These are phyloP conservation scores for Marmota monax DNA, from an alignment of 2,113 vertebrate genomes.

Conservation along the genomic window DNA sequence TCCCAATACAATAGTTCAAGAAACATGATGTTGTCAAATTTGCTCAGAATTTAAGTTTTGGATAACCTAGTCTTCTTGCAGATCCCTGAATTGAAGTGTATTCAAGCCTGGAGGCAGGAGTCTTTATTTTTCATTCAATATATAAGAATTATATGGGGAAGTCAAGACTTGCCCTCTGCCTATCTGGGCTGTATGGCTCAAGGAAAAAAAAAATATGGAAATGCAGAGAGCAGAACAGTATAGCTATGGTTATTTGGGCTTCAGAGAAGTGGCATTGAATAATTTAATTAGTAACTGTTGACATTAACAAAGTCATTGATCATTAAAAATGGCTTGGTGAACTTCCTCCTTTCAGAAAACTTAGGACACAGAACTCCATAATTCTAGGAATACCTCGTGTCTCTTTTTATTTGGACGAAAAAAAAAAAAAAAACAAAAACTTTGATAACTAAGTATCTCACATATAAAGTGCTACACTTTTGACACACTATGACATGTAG, in stretches of 20 bases:
- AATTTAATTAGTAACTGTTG: neutral
- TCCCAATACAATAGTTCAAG: neutral
- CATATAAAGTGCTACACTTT: neutral
- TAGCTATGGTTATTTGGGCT: neutral
- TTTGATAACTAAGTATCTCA: neutral
- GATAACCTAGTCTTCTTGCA: neutral
- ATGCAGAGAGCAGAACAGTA: neutral
- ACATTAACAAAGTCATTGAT: neutral
- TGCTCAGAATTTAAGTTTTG: neutral
- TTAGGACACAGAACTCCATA: neutral
- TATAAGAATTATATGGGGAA: neutral
- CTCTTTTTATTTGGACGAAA: neutral
- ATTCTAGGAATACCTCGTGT: neutral
- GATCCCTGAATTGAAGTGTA: neutral
- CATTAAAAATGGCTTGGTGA: neutral
- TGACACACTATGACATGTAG: neutral
- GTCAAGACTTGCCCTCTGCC: neutral
- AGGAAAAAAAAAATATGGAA: neutral
- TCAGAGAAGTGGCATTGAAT: neutral
- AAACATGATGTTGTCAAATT: neutral
- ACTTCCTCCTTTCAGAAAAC: neutral
- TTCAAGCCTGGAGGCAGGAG: neutral
- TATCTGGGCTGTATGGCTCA: neutral
- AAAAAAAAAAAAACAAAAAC: neutral
- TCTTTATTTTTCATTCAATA: neutral